Conservation (phyloP, 2,113 vertebrate genomes). For the Guaruba guarouba region DNA sequence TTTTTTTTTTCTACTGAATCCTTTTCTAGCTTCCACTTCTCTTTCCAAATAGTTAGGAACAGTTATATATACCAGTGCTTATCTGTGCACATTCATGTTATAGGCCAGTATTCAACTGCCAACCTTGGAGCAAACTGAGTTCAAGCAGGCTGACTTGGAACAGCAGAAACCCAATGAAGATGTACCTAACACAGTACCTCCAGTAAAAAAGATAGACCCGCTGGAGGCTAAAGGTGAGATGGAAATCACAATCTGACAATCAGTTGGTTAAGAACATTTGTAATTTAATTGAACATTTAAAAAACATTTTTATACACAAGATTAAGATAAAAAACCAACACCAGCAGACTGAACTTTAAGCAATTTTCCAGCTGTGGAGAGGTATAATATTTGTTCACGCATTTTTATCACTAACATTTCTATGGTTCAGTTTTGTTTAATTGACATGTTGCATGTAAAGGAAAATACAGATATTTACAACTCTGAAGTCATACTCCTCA, state of each 20-base stretch:
- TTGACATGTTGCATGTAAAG: not conserved
- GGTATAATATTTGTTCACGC: not conserved
- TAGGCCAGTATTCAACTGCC: not conserved
- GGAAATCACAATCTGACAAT: not conserved
- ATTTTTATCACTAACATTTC: not conserved
- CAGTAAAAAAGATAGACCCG: not conserved
- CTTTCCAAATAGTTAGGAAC: not conserved
- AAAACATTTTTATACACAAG: not conserved
- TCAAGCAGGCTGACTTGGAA: not conserved
- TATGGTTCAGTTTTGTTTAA: not conserved
- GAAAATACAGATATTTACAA: not conserved
- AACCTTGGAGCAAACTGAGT: not conserved
- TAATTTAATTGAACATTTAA: not conserved
- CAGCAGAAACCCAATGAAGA: not conserved
- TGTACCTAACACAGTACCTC: not conserved
- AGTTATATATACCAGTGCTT: not conserved
- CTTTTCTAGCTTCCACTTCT: not conserved
- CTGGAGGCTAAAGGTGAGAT: constrained; percentile 44
- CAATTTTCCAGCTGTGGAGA: not conserved
- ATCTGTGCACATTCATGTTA: not conserved
- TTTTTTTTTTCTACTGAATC: not conserved
- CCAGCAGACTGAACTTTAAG: not conserved
- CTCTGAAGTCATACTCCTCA: not conserved
- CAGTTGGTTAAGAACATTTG: not conserved
- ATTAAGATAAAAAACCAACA: not conserved